These are phyloP conservation scores for Drosophila heteroneura DNA, from an alignment of 2,888 invertebrate genomes.

Conservation along the genomic window DNA sequence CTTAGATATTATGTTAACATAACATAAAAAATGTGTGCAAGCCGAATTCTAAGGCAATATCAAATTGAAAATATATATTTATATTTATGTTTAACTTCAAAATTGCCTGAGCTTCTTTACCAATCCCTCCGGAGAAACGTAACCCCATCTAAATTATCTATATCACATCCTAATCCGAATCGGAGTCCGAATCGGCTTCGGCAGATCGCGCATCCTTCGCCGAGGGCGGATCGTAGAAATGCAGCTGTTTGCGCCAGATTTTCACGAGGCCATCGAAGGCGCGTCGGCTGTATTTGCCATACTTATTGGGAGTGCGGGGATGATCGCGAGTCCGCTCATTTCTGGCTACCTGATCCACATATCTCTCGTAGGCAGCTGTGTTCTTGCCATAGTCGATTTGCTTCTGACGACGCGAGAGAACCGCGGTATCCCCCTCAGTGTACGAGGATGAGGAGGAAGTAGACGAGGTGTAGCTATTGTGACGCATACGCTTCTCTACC, in stretches of 20 bases:
- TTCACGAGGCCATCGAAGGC: slow-evolving; percentile 96
- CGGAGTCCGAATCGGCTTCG: slow-evolving; percentile 61
- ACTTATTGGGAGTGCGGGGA: slow-evolving; percentile 96
- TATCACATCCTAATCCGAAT: slow-evolving; percentile 56
- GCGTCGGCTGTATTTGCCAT: slow-evolving; percentile 94
- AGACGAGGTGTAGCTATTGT: slow-evolving; percentile 81
- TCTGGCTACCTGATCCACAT: slow-evolving; percentile 89
- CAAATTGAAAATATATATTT: slow-evolving; percentile 12
- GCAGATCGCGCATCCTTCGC: slow-evolving; percentile 12
- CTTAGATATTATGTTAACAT: slow-evolving; percentile 51
- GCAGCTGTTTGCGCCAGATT: slow-evolving; percentile 94
- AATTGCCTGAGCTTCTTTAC: slow-evolving; percentile 28
- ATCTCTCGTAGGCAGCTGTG: slow-evolving; percentile 94
- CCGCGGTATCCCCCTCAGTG: slow-evolving; percentile 89
- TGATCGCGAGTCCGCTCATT: slow-evolving; percentile 89
- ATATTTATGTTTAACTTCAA: background rate
- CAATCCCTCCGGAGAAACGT: slow-evolving; percentile 15
- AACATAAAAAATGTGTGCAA: slow-evolving; percentile 37
- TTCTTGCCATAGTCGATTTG: slow-evolving; percentile 98
- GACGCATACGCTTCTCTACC: slow-evolving; percentile 80
- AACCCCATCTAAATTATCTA: background rate
- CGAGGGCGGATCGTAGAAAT: slow-evolving; percentile 90
- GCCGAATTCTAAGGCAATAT: slow-evolving; percentile 14
- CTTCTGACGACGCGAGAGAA: slow-evolving; percentile 93
- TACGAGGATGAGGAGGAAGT: slow-evolving; percentile 79